Percentiles rank a stretch among this genome's conserved stretches.
phyloP scores from a whole-genome alignment of 2,888 invertebrate species.

The Zygaena filipendulae region DNA sequence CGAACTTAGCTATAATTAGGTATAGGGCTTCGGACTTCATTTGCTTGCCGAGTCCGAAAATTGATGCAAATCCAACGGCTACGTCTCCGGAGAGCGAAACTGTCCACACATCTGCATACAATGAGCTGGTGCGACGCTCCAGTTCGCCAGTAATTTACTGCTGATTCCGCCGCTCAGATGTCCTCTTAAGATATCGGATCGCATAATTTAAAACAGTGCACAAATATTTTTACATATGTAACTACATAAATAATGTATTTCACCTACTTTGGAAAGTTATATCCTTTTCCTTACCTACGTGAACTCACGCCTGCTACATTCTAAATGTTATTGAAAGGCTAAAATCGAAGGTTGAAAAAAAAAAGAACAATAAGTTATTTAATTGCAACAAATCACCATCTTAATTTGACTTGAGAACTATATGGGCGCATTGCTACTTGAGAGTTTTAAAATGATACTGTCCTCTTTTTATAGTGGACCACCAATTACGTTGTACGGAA shows the following conservation, averaged over 20 bases:
- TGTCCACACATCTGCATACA: conserved; percentile 55
- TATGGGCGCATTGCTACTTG: too few species aligned
- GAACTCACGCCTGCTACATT: too few species aligned
- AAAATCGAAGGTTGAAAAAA: too few species aligned
- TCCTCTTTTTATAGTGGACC: conserved; percentile 36
- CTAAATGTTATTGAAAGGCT: too few species aligned
- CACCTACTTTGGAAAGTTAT: too few species aligned
- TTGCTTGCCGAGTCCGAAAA: conserved; percentile 43
- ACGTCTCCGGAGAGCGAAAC: conserved; percentile 26
- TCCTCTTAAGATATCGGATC: conserved; percentile 49
- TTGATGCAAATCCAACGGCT: conserved; percentile 50
- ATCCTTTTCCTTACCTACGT: too few species aligned
- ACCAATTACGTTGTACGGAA: conserved; percentile 46
- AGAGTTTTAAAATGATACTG: conserved; percentile 1
- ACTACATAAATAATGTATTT: too few species aligned
- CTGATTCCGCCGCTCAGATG: conserved; percentile 46
- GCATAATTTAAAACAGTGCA: conserved; percentile 55
- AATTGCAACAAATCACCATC: too few species aligned
- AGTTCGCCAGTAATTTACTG: conserved; percentile 56
- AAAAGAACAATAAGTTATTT: too few species aligned
- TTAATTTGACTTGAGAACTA: too few species aligned
- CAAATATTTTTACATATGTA: neutral
- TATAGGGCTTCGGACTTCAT: conserved; percentile 35
- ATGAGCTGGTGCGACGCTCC: conserved; percentile 44
- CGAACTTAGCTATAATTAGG: conserved; percentile 27